Base-by-base conservation (phyloP, 2,888 invertebrate genomes). In the Ichneumoninae sp. region DNA sequence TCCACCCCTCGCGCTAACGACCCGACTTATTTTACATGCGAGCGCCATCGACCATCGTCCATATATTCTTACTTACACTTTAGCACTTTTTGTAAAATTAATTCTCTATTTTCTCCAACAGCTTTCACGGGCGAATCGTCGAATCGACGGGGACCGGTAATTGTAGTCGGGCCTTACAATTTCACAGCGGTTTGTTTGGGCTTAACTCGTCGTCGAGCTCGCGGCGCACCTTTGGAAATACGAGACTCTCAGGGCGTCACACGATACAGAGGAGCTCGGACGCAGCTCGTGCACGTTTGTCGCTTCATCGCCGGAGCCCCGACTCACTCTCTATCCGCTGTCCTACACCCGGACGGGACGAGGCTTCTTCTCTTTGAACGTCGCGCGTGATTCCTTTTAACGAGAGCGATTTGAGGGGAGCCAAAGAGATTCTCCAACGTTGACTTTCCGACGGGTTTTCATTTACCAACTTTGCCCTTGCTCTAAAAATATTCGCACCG, bases 1-100 rank as follows among this genome's bases (percentile, higher is more conserved):
- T 84, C 80, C 77, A 84, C 77, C 77, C 83, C 54, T 77, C 77
- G 71, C 62, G 30, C 72, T 83, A 72, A 77, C 76, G 79, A 79
- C 33, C 78, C 52, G 26, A 36, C 68, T 79, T 47, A 36, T 50
- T 72, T 69, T 72, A 47, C 72, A 80, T 52, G 44, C 60, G 66
- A 71, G 50, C 26, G 40, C 36, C 62, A 50, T 40, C 19, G 50
- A 1, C 22, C 6, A 2, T 10, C 26, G 33, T 33, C 60, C 6
- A 19, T 60, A 50, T 52, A 75, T 19, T 40, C 65, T 19, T 57
- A 22, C 8, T 26, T 26, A 7, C 2, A 6, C 65, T 19, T 8
- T 65, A 47, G 33, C 33, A 30, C 33, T 33, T 8, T 26, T 50
- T 47, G 6, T 26, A 3, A 26, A 26, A 26, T n/a, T 50, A 40